These are phyloP conservation scores for Petrolisthes cinctipes DNA, from an alignment of 2,888 invertebrate genomes.

Conservation along the genomic window DNA sequence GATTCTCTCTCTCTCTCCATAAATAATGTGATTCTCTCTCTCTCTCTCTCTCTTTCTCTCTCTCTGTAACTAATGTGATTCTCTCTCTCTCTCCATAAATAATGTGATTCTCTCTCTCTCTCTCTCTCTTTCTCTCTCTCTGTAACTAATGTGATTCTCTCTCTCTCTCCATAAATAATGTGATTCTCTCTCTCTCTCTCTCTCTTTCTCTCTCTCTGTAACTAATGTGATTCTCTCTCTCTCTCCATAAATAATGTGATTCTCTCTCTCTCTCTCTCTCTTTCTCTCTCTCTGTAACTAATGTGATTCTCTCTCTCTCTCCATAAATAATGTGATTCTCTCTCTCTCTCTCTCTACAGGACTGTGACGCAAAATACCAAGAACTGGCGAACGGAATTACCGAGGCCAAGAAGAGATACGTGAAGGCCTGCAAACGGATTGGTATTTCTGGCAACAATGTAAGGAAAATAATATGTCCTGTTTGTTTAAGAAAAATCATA, in stretches of 20 bases:
- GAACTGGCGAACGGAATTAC: constrained; percentile 87
- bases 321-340: background rate
- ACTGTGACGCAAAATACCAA: constrained; percentile 83
- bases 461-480: constrained; percentile 35
- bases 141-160: no score
- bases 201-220: background rate
- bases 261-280: constrained; percentile 6
- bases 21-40: no score
- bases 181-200: background rate
- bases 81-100: no score
- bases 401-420: constrained; percentile 82
- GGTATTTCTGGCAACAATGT: constrained; percentile 73
- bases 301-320: background rate
- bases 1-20: no score
- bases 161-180: background rate
- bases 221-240: background rate
- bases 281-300: background rate
- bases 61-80: no score
- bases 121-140: no score
- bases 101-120: background rate
- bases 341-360: constrained; percentile 72
- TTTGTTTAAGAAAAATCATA: no score
- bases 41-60: no score
- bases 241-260: background rate
- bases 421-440: constrained; percentile 83